phyloP scores from a whole-genome alignment of 2,113 vertebrate species.

The Apaloderma vittatum region DNA sequence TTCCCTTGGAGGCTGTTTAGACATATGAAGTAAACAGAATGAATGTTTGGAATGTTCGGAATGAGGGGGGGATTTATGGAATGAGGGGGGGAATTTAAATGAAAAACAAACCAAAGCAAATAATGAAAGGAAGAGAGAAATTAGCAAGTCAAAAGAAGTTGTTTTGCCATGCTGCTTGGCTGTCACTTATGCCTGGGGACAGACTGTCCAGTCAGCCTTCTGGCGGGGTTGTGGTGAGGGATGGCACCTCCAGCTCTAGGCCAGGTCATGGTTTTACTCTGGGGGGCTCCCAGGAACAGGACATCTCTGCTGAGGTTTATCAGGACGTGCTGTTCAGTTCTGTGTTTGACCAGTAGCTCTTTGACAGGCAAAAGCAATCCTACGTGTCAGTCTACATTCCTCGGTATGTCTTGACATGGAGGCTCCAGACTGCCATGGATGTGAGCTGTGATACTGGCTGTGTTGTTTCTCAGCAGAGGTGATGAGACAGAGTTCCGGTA shows the following conservation, averaged over 20 bases:
- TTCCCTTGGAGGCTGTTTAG: not conserved
- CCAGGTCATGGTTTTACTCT: not conserved
- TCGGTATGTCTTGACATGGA: not conserved
- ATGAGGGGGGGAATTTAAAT: not conserved
- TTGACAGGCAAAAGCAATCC: not conserved
- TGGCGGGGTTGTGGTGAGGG: not conserved
- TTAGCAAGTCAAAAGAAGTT: not conserved
- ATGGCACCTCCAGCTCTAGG: not conserved
- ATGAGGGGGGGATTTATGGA: too few relatives aligned
- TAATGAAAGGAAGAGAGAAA: not conserved
- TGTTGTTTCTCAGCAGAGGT: not conserved
- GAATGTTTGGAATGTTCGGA: not conserved
- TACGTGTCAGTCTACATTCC: not conserved
- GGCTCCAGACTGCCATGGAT: not conserved
- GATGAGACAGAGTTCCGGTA: not conserved
- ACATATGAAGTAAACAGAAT: not conserved
- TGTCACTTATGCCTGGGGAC: not conserved
- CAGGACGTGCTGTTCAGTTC: not conserved
- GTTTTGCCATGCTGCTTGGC: not conserved
- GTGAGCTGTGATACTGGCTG: not conserved
- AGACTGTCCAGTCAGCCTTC: accelerated
- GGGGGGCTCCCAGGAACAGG: not conserved
- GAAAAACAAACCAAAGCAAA: not conserved
- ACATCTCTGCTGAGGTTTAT: not conserved
- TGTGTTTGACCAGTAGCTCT: not conserved